Conservation (phyloP, 2,797 vertebrate species). For the Coranthus polyacanthus region DNA sequence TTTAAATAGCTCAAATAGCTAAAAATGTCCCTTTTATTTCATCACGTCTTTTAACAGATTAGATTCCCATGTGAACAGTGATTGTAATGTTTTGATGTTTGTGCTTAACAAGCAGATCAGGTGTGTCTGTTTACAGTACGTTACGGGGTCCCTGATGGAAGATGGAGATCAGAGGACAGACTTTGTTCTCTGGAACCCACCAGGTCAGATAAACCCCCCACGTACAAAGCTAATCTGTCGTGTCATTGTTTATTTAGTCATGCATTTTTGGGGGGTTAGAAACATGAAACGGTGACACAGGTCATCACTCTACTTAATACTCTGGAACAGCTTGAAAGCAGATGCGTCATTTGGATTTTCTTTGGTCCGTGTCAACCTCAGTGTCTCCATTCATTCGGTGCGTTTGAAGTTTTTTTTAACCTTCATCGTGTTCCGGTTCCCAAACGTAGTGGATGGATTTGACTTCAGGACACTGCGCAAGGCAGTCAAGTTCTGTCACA, state of each 20-base stretch:
- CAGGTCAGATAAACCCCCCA: conserved; percentile 1
- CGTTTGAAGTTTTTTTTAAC: neutral
- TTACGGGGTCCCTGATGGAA: neutral
- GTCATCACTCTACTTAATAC: conserved; percentile 28
- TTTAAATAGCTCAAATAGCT: too few relatives aligned
- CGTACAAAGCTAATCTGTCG: conserved; percentile 25
- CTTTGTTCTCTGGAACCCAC: neutral
- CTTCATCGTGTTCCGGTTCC: too few relatives aligned
- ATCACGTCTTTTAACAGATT: too few relatives aligned
- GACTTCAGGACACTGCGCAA: too few relatives aligned
- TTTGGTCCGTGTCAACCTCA: neutral
- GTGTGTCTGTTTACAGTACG: neutral
- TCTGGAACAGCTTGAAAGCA: conserved; percentile 28
- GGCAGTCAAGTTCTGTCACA: too few relatives aligned
- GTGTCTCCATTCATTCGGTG: neutral
- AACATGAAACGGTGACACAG: conserved; percentile 28
- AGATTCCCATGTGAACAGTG: too few relatives aligned
- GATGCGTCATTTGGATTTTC: neutral
- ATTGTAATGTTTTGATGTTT: too few relatives aligned
- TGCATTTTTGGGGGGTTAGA: conserved; percentile 28
- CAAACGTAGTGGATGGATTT: too few relatives aligned
- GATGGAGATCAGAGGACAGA: neutral
- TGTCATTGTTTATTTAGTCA: conserved; percentile 58
- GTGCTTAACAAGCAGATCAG: too few relatives aligned
- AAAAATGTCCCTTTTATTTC: too few relatives aligned